Evolutionary conservation across 2,888 invertebrate genomes (phyloP).

Genomic region (Syritta pipiens): DNA sequence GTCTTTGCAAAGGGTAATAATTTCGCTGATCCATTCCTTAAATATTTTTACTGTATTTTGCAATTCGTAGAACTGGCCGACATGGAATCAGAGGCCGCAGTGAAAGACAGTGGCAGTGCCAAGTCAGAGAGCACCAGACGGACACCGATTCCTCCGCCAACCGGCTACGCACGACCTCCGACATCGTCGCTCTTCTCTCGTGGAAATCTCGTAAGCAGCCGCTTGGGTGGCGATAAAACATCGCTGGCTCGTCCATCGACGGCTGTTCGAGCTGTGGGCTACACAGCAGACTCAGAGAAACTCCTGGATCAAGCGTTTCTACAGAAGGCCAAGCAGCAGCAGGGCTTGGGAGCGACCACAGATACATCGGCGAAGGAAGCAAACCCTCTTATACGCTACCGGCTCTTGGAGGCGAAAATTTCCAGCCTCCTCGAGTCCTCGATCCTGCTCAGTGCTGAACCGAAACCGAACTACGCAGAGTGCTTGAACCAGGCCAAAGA

Average conservation of each 20-base stretch:
- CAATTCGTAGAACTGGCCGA: too few species aligned
- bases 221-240: conserved; percentile 74
- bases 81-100: too few species aligned
- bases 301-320: conserved; percentile 88
- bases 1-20: too few species aligned
- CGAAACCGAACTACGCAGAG: conserved; percentile 74
- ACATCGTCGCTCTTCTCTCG: conserved; percentile 72
- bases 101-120: not conserved
- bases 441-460: conserved; percentile 80
- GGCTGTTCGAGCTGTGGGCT: conserved; percentile 97
- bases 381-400: conserved; percentile 92
- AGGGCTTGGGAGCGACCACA: conserved; percentile 76
- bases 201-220: conserved; percentile 77
- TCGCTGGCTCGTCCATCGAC: conserved; percentile 91
- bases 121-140: not conserved
- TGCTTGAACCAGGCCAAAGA: conserved; percentile 96
- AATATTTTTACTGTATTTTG: too few species aligned
- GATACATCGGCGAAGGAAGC: conserved; percentile 84
- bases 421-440: conserved; percentile 95
- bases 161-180: conserved; percentile 42
- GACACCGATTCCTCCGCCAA: conserved; percentile 29
- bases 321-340: conserved; percentile 76
- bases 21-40: too few species aligned
- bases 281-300: conserved; percentile 86
- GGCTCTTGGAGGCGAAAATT: conserved; percentile 92